A percentile compares a stretch with the other conserved stretches of the same genome.
These are phyloP conservation scores for Sesamia inferens DNA, from an alignment of 2,888 invertebrate genomes.

Conservation along the genomic window DNA sequence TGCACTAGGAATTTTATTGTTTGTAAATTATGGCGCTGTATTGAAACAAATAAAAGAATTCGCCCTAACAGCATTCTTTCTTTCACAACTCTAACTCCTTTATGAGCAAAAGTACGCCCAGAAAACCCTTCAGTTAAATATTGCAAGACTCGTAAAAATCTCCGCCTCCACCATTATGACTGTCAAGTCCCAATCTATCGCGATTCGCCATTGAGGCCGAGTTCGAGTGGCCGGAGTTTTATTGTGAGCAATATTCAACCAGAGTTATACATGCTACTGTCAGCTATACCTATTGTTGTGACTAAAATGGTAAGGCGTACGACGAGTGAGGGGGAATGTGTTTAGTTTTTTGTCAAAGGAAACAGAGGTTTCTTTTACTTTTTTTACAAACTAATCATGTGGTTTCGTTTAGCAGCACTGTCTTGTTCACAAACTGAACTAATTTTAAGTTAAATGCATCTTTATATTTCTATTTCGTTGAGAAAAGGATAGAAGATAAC, in stretches of 20 bases:
- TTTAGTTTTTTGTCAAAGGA: not conserved
- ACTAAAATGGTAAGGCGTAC: not conserved
- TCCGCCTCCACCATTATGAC: slow-evolving; percentile 46
- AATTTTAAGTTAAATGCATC: not conserved
- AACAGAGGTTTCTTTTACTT: no score
- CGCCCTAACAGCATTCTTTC: not conserved
- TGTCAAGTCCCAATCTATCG: slow-evolving; percentile 58
- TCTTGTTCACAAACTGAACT: no score
- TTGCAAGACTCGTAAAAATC: slow-evolving; percentile 40
- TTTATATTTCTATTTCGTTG: no score
- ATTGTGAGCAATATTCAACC: slow-evolving; percentile 49
- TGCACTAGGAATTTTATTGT: no score
- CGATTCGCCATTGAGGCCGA: slow-evolving; percentile 25
- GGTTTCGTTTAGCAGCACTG: not conserved
- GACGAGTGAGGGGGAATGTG: not conserved
- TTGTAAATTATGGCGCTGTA: no score
- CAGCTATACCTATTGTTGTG: slow-evolving; percentile 8
- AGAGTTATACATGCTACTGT: slow-evolving; percentile 18
- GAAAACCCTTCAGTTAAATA: slow-evolving; percentile 38
- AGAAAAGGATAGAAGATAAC: no score
- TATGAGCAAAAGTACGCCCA: slow-evolving; percentile 8
- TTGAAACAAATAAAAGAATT: not conserved
- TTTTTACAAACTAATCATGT: no score
- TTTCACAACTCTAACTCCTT: not conserved
- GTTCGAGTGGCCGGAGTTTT: slow-evolving; percentile 50